These are phyloP conservation scores for Eumeta japonica DNA, from an alignment of 1,140 invertebrate genomes.

Conservation along the genomic window DNA sequence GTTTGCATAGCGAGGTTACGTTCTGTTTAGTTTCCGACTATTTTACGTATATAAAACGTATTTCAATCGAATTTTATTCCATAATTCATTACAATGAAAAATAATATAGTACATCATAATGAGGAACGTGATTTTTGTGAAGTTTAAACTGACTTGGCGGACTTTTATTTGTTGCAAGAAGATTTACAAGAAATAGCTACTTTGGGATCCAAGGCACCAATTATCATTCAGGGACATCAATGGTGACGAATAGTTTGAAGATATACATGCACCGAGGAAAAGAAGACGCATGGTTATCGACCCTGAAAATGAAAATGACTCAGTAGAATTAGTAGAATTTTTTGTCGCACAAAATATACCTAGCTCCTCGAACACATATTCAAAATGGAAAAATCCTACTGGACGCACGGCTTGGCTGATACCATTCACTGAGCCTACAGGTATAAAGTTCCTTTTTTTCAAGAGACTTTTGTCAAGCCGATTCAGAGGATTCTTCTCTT, in stretches of 20 bases:
- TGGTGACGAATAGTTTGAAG: conserved; percentile 21
- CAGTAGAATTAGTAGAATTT: conserved; percentile 22
- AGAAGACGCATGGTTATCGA: conserved; percentile 25
- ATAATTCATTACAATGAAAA: too few species aligned
- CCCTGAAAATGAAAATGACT: conserved; percentile 21
- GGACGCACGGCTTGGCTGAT: conserved; percentile 23
- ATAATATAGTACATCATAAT: too few species aligned
- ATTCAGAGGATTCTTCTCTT: conserved; percentile 19
- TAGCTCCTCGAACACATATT: conserved; percentile 21
- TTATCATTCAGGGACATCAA: conserved; percentile 20
- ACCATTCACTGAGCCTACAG: conserved; percentile 22
- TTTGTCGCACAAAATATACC: too few species aligned
- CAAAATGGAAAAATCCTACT: conserved; percentile 23
- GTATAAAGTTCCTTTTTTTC: conserved; percentile 23
- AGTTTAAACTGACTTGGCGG: too few species aligned
- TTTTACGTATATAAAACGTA: too few species aligned
- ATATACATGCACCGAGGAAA: conserved; percentile 24
- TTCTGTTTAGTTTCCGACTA: too few species aligned
- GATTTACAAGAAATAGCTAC: conserved; percentile 23
- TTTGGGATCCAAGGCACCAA: conserved; percentile 25
- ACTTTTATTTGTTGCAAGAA: conserved; percentile 26
- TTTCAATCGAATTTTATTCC: too few species aligned
- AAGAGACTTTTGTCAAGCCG: conserved; percentile 23
- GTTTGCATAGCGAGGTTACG: too few species aligned
- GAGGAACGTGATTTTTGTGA: too few species aligned